Percentiles rank a stretch among this genome's conserved stretches.
Evolutionary conservation across 2,797 vertebrate species (phyloP).

Genomic region (Enteromius trimaculatus): DNA sequence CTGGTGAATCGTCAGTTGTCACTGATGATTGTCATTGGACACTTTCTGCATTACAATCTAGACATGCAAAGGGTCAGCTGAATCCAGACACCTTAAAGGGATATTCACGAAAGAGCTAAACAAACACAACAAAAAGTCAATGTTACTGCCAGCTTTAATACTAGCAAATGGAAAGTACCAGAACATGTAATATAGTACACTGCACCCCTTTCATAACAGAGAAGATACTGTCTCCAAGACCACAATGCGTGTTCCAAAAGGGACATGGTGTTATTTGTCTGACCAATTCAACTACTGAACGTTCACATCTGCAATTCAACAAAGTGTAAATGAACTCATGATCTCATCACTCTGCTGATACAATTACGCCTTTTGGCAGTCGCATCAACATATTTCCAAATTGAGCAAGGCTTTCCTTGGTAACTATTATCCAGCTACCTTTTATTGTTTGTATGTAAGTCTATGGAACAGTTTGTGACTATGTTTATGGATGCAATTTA

Average conservation of each 20-base stretch:
- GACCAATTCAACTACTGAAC: conserved; percentile 54
- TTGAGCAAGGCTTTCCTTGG: conserved; percentile 64
- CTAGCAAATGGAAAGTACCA: conserved; percentile 1
- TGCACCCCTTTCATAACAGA: conserved; percentile 5
- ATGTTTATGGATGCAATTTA: conserved; percentile 34
- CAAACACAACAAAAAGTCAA: background rate
- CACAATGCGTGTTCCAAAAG: conserved; percentile 37
- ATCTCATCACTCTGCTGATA: conserved; percentile 68
- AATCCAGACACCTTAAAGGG: background rate
- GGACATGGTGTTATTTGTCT: conserved; percentile 48
- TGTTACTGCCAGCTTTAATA: background rate
- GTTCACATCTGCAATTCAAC: conserved; percentile 67
- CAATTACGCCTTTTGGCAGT: conserved; percentile 63
- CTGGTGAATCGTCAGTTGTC: background rate
- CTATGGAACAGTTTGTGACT: conserved; percentile 48
- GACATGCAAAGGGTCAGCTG: background rate
- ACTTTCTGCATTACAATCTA: background rate
- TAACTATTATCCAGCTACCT: conserved; percentile 61
- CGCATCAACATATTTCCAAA: conserved; percentile 55
- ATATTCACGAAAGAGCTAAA: background rate
- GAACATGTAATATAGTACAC: conserved; percentile 19
- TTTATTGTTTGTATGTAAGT: conserved; percentile 49
- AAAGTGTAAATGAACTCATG: conserved; percentile 67
- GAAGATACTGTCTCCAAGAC: conserved; percentile 20
- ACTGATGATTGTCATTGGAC: background rate